These are phyloP conservation scores for Eilema depressum DNA, from an alignment of 2,888 invertebrate species.

Conservation along the genomic window DNA sequence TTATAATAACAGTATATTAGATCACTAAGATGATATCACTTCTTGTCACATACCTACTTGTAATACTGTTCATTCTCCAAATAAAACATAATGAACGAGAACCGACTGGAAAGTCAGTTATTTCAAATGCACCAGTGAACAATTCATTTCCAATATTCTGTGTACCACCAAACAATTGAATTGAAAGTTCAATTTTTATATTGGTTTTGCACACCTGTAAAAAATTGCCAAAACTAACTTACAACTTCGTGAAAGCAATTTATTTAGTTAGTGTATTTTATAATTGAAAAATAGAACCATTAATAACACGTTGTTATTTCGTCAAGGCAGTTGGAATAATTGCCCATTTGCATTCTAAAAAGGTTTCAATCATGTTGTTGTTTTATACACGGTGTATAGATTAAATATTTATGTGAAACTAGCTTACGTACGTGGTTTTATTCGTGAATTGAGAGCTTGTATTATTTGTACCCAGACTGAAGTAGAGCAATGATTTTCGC, in stretches of 20 bases:
- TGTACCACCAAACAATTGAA: not conserved
- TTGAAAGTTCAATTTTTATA: not conserved
- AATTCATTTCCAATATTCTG: not conserved
- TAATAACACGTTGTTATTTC: not conserved
- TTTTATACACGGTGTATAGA: not conserved
- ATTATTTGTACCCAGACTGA: not conserved
- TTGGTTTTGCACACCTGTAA: not conserved
- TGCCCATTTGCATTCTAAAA: conserved; percentile 7
- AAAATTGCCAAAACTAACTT: not conserved
- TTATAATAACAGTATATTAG: no score
- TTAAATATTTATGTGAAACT: not conserved
- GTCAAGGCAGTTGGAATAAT: conserved; percentile 1
- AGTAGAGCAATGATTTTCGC: no score
- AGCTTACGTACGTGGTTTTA: not conserved
- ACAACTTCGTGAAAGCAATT: not conserved
- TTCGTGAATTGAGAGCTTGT: not conserved
- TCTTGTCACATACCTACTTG: no score
- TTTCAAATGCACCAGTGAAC: not conserved
- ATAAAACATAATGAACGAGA: not conserved
- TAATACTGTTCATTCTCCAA: no score
- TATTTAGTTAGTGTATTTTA: not conserved
- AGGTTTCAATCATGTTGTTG: not conserved
- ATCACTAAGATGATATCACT: no score
- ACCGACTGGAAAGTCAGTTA: not conserved
- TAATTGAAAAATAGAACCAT: not conserved